Percentiles rank a stretch among this genome's conserved stretches.
Conservation (phyloP, 2,113 vertebrate genomes). For the Macquaria australasica region DNA sequence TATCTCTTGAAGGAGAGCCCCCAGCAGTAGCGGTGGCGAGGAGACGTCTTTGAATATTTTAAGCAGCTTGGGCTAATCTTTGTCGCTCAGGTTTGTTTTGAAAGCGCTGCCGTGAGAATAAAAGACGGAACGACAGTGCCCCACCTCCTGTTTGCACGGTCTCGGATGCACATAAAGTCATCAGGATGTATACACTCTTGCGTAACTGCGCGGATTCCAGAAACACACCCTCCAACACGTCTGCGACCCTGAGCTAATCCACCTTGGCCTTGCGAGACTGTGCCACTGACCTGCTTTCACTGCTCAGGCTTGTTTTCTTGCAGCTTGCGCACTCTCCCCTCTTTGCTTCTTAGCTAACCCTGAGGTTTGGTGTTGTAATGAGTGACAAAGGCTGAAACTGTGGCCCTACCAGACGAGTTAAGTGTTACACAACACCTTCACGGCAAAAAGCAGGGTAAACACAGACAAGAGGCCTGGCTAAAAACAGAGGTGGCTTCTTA, state of each 20-base stretch:
- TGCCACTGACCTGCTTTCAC: slow-evolving; percentile 66
- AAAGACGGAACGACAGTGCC: slow-evolving; percentile 47
- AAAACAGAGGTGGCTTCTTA: slow-evolving; percentile 31
- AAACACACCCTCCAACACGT: neutral
- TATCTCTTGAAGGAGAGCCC: slow-evolving; percentile 71
- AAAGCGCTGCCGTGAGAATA: slow-evolving; percentile 62
- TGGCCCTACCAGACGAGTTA: neutral
- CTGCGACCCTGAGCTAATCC: slow-evolving; percentile 42
- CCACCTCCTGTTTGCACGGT: slow-evolving; percentile 48
- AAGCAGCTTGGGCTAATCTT: slow-evolving; percentile 79
- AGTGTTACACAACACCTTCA: slow-evolving; percentile 44
- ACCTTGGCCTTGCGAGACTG: slow-evolving; percentile 48
- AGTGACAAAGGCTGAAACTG: slow-evolving; percentile 24
- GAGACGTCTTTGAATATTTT: slow-evolving; percentile 80
- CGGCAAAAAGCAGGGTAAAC: neutral
- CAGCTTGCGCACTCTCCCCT: too few relatives aligned
- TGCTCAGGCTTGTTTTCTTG: slow-evolving; percentile 15
- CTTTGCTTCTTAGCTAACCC: slow-evolving; percentile 8
- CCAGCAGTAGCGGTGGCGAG: slow-evolving; percentile 42
- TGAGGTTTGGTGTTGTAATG: slow-evolving; percentile 19
- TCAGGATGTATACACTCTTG: slow-evolving; percentile 31
- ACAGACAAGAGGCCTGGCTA: neutral
- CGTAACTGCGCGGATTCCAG: slow-evolving; percentile 21
- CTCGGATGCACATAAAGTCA: slow-evolving; percentile 19
- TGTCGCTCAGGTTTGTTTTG: slow-evolving; percentile 77